Conservation (phyloP, 2,888 invertebrate species). For the Chrysomela aeneicollis region DNA sequence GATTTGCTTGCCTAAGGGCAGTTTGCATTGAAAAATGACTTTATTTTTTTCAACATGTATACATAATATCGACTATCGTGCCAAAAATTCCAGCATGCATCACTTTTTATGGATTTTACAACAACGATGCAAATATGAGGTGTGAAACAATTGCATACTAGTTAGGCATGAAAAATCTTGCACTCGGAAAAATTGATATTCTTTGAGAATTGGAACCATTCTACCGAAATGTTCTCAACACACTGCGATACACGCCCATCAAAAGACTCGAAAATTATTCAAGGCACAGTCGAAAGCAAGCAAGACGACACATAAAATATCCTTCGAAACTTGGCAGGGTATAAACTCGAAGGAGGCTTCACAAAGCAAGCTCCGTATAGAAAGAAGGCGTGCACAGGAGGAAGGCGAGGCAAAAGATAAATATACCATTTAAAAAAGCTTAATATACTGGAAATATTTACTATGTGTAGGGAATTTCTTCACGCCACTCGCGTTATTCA, state of each 20-base stretch:
- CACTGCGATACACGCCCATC: not conserved
- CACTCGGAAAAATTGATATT: too few relatives aligned
- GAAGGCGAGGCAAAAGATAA: conserved; percentile 54
- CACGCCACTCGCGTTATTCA: conserved; percentile 45
- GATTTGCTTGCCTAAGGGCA: too few relatives aligned
- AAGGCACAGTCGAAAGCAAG: conserved; percentile 13
- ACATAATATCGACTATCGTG: too few relatives aligned
- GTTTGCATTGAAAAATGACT: too few relatives aligned
- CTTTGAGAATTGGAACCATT: too few relatives aligned
- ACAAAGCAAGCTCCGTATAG: conserved; percentile 56
- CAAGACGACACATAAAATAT: conserved; percentile 47
- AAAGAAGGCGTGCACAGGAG: conserved; percentile 53
- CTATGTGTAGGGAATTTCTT: conserved; percentile 43
- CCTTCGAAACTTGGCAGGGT: conserved; percentile 45
- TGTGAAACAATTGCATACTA: too few relatives aligned
- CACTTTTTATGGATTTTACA: too few relatives aligned
- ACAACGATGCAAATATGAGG: too few relatives aligned
- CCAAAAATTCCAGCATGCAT: too few relatives aligned
- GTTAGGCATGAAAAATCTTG: too few relatives aligned
- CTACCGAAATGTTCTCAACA: not conserved
- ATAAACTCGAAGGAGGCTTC: conserved; percentile 56
- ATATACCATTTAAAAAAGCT: conserved; percentile 52
- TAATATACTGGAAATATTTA: conserved; percentile 50
- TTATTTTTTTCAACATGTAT: too few relatives aligned
- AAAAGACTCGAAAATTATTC: conserved; percentile 18